These are phyloP conservation scores for Phalacrocorax carbo DNA, from an alignment of 2,113 vertebrate genomes.

Conservation along the genomic window DNA sequence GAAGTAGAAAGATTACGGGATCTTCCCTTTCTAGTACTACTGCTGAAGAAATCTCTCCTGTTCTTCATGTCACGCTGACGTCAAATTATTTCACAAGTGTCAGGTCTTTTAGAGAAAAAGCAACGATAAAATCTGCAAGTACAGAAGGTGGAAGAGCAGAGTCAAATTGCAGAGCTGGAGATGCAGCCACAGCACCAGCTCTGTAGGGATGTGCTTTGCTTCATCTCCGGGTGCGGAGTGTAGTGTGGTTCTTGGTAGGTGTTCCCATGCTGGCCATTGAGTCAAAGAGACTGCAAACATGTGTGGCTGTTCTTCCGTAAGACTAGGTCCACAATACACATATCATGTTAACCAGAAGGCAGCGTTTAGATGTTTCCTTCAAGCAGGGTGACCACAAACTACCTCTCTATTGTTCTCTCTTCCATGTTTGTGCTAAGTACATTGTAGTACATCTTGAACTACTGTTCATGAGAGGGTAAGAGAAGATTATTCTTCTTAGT, in stretches of 20 bases:
- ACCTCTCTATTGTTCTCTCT: neutral
- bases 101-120: neutral
- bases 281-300: neutral
- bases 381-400: neutral
- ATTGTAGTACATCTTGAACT: neutral
- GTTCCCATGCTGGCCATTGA: neutral
- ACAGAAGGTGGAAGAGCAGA: neutral
- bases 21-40: neutral
- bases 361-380: neutral
- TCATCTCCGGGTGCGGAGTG: neutral
- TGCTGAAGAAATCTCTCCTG: neutral
- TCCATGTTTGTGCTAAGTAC: neutral
- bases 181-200: neutral
- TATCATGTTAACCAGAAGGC: neutral
- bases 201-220: neutral
- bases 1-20: neutral
- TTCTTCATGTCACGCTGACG: rapidly evolving
- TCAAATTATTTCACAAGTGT: neutral
- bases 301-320: neutral
- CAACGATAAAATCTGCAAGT: neutral
- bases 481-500: neutral
- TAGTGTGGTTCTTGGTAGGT: neutral
- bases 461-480: neutral
- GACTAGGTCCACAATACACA: neutral
- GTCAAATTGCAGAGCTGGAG: neutral